Conservation (phyloP, 1,140 invertebrate species). For the Cydia pomonella region DNA sequence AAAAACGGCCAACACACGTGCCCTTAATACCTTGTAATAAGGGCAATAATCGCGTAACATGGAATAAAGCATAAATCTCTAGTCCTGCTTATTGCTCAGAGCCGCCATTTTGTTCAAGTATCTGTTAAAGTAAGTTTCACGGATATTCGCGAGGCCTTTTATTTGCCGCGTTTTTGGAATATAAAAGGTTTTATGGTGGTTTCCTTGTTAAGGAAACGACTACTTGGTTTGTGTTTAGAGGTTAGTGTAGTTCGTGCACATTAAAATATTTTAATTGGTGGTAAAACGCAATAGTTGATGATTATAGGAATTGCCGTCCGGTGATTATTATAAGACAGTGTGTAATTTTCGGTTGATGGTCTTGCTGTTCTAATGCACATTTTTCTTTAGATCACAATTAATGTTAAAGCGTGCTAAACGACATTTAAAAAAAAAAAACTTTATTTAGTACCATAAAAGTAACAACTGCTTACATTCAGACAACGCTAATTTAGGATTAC, state of each 20-base stretch:
- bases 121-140: conserved; percentile 22
- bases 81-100: conserved; percentile 13
- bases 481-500: no score
- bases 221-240: not conserved
- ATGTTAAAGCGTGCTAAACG: no score
- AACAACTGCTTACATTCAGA: no score
- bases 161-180: not conserved
- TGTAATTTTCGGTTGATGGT: no score
- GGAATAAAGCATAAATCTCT: conserved; percentile 17
- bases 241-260: not conserved
- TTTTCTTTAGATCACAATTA: no score
- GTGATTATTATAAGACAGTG: no score
- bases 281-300: no score
- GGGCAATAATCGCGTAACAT: not conserved
- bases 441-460: no score
- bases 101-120: conserved; percentile 21
- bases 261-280: no score
- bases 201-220: not conserved
- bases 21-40: not conserved
- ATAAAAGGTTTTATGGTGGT: not conserved
- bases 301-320: no score
- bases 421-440: no score
- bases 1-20: conserved; percentile 14
- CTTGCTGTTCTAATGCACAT: no score
- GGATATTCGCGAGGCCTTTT: not conserved